These are phyloP conservation scores for Andrena chrysosceles DNA, from an alignment of 2,888 invertebrate genomes.

Conservation along the genomic window DNA sequence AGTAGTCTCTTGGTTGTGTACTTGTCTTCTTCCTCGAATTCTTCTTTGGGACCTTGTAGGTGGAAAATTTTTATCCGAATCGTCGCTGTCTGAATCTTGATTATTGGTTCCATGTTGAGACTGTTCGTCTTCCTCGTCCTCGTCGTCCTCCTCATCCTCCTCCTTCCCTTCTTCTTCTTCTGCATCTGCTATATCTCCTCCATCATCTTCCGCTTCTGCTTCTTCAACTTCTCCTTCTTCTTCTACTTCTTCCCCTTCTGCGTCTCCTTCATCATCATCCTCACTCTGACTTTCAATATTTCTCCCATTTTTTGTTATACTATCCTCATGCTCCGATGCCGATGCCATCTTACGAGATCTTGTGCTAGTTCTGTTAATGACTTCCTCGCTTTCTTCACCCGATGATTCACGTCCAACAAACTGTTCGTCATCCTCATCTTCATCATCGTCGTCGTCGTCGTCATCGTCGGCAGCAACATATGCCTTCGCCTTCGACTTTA, in stretches of 20 bases:
- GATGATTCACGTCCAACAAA: slow-evolving; percentile 63
- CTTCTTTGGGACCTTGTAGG: slow-evolving; percentile 70
- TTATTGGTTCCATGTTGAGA: slow-evolving; percentile 60
- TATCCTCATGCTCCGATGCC: slow-evolving; percentile 42
- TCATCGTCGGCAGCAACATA: slow-evolving; percentile 68
- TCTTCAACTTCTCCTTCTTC: slow-evolving; percentile 28
- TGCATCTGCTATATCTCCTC: slow-evolving; percentile 28
- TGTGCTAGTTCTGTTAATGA: slow-evolving; percentile 71
- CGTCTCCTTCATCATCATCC: slow-evolving; percentile 35
- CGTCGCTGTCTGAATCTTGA: slow-evolving; percentile 71
- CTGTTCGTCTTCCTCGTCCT: slow-evolving; percentile 58
- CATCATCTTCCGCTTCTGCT: slow-evolving; percentile 51
- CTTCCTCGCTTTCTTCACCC: slow-evolving; percentile 77
- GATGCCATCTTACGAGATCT: slow-evolving; percentile 70
- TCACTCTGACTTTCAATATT: slow-evolving; percentile 63
- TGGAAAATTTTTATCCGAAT: slow-evolving; percentile 67
- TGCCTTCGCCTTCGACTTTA: slow-evolving; percentile 71
- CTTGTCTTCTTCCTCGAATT: slow-evolving; percentile 60
- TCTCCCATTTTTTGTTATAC: slow-evolving; percentile 47
- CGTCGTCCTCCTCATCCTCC: slow-evolving; percentile 24
- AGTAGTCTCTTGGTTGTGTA: slow-evolving; percentile 62
- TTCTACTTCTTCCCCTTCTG: slow-evolving; percentile 49
- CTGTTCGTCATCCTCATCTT: slow-evolving; percentile 70
- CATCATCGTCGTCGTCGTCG: slow-evolving; percentile 70
- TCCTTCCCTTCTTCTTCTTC: slow-evolving; percentile 51